Evolutionary conservation across 2,888 invertebrate species (phyloP).

Genomic region (Didymodactylos carnosus): DNA sequence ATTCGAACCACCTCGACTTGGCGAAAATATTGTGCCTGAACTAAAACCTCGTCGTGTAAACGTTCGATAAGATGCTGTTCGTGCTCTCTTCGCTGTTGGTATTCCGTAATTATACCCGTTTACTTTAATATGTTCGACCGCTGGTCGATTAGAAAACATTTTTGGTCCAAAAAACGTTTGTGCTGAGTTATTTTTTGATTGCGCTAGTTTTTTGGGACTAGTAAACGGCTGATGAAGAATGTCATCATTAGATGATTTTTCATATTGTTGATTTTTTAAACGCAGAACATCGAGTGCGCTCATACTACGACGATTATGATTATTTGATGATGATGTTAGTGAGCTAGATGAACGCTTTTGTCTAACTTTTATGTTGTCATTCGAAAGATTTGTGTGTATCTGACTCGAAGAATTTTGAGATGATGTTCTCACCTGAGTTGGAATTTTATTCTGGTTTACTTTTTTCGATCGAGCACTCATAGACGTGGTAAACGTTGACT

Average conservation of each 20-base stretch:
- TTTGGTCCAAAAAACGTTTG: neutral
- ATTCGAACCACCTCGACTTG: neutral
- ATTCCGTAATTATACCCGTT: neutral
- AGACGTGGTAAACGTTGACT: no score
- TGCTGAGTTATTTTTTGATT: neutral
- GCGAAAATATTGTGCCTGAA: neutral
- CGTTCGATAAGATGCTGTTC: neutral
- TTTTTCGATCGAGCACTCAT: no score
- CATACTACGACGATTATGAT: neutral
- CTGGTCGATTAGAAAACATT: neutral
- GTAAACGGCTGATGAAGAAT: neutral
- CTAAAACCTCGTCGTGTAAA: no score
- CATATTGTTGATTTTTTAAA: no score
- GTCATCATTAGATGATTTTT: no score
- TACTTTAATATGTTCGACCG: neutral
- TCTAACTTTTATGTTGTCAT: neutral
- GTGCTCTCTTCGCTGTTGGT: neutral
- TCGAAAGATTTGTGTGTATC: neutral
- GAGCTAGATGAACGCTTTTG: neutral
- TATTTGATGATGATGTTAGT: neutral
- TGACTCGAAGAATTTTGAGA: neutral
- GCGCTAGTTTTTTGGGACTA: neutral
- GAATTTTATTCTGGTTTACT: no score
- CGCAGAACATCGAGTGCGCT: no score
- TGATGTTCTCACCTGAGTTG: neutral